Base-by-base conservation (phyloP, 2,113 vertebrate genomes). In the Collichthys lucidus region DNA sequence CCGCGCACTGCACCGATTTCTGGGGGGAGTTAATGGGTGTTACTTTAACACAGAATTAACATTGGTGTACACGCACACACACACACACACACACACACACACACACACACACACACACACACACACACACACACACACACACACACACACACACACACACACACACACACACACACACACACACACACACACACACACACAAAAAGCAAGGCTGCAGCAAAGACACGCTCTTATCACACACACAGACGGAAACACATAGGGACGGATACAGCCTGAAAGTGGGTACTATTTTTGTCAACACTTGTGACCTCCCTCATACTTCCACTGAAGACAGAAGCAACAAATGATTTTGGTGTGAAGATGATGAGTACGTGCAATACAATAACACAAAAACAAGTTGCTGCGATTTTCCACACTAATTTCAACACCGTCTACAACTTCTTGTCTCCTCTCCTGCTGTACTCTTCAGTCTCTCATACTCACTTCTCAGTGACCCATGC, bases 401-500 rank as follows among this genome's bases (percentile, higher is more conserved):
- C 17, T 4, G 40, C 26, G 16, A 20, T 81, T 52, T 35, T 68
- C 44, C 17, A 0, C 70, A 70, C 11, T 78, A 70, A 70, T 67
- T 79, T 81, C 61, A 19, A 10, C 17, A 19, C 52, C 2, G n/a
- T 85, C 63, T 67, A 57, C 82, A 55, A 63, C 72, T 31, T 85
- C 53, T 16, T 12, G 5, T 77, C 68, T 87, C 71, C 77, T 77
- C 68, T 87, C 71, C 77, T 44, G 19, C 20, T 4, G 12, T n/a
- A n/a, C 74, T 44, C 73, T 11, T 40, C 70, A 59, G 42, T 16
- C 47, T 77, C 50, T 80, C 56, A 65, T 63, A 2, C 44, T 82
- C 76, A 80, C 74, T 49, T 82, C 79, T 66, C 31, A 17, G 47
- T 70, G 80, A 91, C 85, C 83, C 61, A 44, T 20, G 67, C 6